These are phyloP conservation scores for Cyclopterus lumpus DNA, from an alignment of 2,797 vertebrate species.

Conservation along the genomic window DNA sequence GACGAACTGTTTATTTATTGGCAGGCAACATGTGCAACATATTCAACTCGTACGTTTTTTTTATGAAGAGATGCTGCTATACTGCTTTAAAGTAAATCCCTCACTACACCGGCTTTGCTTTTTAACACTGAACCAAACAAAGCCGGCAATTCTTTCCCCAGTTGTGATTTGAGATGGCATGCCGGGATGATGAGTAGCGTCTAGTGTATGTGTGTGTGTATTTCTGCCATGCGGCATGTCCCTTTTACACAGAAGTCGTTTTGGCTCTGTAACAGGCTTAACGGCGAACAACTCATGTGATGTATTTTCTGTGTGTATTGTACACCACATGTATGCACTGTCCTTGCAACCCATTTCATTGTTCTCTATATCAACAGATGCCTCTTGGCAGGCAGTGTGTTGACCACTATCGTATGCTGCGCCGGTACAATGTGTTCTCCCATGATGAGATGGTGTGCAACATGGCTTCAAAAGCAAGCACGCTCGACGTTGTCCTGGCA, in stretches of 20 bases:
- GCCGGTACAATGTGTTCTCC: conserved; percentile 97
- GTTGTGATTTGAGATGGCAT: no score
- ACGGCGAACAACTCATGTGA: background rate
- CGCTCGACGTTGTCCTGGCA: conserved; percentile 90
- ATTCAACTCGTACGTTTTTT: no score
- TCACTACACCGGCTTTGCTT: no score
- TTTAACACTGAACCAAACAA: no score
- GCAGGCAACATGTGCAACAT: no score
- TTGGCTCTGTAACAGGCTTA: background rate
- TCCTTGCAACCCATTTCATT: background rate
- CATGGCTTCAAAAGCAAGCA: conserved; percentile 91
- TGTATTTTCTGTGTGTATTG: background rate
- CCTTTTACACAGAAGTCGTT: no score
- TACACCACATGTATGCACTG: background rate
- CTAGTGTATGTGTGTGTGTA: background rate
- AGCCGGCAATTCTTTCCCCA: no score
- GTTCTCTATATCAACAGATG: conserved; percentile 78
- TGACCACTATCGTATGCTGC: conserved; percentile 92
- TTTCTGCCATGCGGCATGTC: background rate
- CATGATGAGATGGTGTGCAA: conserved; percentile 98
- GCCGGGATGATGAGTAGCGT: background rate
- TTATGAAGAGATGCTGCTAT: no score
- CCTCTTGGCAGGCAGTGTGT: conserved; percentile 95
- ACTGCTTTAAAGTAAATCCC: no score
- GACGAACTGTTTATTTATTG: no score